Conservation (phyloP, 1,140 invertebrate species). For the Tetramorium alpestre region DNA sequence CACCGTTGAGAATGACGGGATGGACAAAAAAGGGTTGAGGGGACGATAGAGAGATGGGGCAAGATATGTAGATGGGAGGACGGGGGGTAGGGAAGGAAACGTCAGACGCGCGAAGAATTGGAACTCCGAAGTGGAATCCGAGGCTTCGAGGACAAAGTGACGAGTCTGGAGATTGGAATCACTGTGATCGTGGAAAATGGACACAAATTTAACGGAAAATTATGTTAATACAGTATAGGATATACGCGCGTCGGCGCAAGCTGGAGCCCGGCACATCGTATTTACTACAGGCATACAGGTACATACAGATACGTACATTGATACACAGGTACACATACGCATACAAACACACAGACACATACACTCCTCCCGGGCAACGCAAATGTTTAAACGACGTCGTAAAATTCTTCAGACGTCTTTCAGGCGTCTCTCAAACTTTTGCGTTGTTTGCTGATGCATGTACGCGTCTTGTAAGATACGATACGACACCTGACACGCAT, state of each 20-base stretch:
- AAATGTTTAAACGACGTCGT: slow-evolving; percentile 31
- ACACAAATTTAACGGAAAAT: slow-evolving; percentile 66
- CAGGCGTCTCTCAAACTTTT: slow-evolving; percentile 29
- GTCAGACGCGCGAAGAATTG: slow-evolving; percentile 9
- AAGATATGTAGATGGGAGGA: background rate
- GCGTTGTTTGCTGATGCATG: background rate
- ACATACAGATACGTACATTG: background rate
- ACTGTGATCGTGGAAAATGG: slow-evolving; percentile 72
- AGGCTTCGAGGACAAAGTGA: slow-evolving; percentile 42
- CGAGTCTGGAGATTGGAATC: slow-evolving; percentile 52
- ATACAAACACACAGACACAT: background rate
- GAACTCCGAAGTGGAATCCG: slow-evolving; percentile 9
- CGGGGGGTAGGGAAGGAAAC: too few relatives aligned
- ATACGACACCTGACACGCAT: slow-evolving; percentile 50
- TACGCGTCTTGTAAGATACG: slow-evolving; percentile 70
- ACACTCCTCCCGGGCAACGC: slow-evolving; percentile 5
- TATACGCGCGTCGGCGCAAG: slow-evolving; percentile 8
- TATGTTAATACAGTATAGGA: slow-evolving; percentile 30
- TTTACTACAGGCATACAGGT: slow-evolving; percentile 3
- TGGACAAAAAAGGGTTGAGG: background rate
- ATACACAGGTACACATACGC: background rate
- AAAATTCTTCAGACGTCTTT: slow-evolving; percentile 32
- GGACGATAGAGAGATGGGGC: background rate
- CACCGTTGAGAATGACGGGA: slow-evolving; percentile 6
- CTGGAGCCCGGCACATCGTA: slow-evolving; percentile 40